A percentile compares a stretch with the other conserved stretches of the same genome.
Conservation (phyloP, 2,797 vertebrate species). For the Danio choprae region DNA sequence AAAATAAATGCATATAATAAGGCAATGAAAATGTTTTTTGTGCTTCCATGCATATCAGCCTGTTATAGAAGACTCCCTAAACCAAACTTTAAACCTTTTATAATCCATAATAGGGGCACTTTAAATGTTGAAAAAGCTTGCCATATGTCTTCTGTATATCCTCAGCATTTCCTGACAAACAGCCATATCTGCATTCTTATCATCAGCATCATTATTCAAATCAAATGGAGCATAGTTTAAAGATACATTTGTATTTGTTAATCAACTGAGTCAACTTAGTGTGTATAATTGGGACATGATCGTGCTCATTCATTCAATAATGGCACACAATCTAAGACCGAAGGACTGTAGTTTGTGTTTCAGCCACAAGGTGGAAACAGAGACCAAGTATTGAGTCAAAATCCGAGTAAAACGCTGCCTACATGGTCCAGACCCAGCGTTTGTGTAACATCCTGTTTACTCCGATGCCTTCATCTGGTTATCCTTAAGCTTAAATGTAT, state of each 20-base stretch:
- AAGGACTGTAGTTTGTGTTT: not conserved
- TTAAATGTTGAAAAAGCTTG: too few relatives aligned
- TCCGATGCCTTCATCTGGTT: not conserved
- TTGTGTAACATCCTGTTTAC: constrained; percentile 26
- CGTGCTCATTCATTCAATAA: not conserved
- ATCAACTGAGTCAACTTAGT: constrained; percentile 2
- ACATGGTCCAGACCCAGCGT: not conserved
- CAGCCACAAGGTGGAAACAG: constrained; percentile 70
- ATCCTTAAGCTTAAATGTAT: not conserved
- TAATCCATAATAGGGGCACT: too few relatives aligned
- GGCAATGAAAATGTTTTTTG: too few relatives aligned
- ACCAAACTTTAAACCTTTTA: too few relatives aligned
- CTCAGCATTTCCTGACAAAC: too few relatives aligned
- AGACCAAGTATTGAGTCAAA: constrained; percentile 32
- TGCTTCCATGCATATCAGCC: too few relatives aligned
- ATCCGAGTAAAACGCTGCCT: not conserved
- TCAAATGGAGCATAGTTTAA: constrained; percentile 17
- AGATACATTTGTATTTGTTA: constrained; percentile 3
- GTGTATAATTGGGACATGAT: constrained; percentile 8
- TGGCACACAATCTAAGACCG: not conserved
- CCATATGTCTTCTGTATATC: not conserved
- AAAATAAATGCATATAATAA: too few relatives aligned
- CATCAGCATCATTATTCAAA: not conserved
- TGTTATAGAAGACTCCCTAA: too few relatives aligned
- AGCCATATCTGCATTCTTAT: not conserved